These are phyloP conservation scores for Promerops cafer DNA, from an alignment of 2,113 vertebrate species.

Conservation along the genomic window DNA sequence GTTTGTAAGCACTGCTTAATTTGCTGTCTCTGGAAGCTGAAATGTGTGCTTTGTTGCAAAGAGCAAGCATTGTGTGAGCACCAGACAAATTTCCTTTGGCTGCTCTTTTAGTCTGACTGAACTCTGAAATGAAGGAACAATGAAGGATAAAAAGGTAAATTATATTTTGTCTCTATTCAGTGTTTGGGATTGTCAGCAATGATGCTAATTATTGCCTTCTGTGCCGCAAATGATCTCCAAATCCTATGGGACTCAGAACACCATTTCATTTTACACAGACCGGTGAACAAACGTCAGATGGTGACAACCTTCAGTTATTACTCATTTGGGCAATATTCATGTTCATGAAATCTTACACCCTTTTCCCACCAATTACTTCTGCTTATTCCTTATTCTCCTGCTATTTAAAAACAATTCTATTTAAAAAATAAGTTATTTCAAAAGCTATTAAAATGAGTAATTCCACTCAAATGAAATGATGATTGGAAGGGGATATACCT, in stretches of 20 bases:
- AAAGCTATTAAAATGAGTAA: not conserved
- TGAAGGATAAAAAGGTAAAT: not conserved
- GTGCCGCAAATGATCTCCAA: not conserved
- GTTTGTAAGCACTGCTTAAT: not conserved
- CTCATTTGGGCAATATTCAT: not conserved
- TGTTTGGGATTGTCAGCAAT: not conserved
- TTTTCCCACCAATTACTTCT: not conserved
- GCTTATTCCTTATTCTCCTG: not conserved
- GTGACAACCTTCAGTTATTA: not conserved
- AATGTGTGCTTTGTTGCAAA: conserved; percentile 9
- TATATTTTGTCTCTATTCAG: not conserved
- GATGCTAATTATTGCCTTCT: conserved; percentile 2
- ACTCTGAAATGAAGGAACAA: not conserved
- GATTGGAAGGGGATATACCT: not conserved
- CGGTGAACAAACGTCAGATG: not conserved
- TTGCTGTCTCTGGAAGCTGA: not conserved
- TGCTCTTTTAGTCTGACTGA: not conserved
- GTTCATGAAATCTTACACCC: not conserved
- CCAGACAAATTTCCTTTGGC: not conserved
- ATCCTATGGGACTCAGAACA: not conserved
- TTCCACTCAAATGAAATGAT: not conserved
- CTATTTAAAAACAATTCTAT: not conserved
- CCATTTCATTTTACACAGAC: not conserved
- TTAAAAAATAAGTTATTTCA: not conserved
- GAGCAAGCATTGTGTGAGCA: not conserved